Percentiles rank a stretch among this genome's conserved stretches.
phyloP scores from a whole-genome alignment of 2,797 vertebrate species.

The Chromobotia macracanthus region DNA sequence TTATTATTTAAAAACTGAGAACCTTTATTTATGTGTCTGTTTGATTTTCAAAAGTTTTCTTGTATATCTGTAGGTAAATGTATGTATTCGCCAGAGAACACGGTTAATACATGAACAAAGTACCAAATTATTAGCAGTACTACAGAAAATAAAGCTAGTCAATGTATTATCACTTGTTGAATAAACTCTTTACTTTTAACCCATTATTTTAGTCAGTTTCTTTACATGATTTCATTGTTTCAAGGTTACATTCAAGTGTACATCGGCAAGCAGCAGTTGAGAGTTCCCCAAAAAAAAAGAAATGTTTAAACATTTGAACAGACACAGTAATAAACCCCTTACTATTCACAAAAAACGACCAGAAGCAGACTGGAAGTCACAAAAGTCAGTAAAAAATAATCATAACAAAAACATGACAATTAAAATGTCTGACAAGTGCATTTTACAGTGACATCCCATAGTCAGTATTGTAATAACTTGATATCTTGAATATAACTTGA shows the following conservation, averaged over 20 bases:
- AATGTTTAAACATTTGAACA: slow-evolving; percentile 9
- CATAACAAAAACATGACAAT: too few species aligned
- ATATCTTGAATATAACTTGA: background rate
- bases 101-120: slow-evolving; percentile 25
- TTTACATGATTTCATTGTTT: slow-evolving; percentile 8
- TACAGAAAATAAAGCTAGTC: slow-evolving; percentile 7
- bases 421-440: background rate
- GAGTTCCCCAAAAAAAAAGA: slow-evolving; percentile 61
- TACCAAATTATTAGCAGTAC: slow-evolving; percentile 54
- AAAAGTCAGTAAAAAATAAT: too few species aligned
- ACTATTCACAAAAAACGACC: background rate
- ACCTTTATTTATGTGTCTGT: slow-evolving; percentile 62
- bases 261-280: slow-evolving; percentile 41
- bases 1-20: slow-evolving; percentile 47
- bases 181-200: slow-evolving; percentile 40
- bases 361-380: too few species aligned
- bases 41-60: slow-evolving; percentile 69
- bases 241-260: slow-evolving; percentile 3
- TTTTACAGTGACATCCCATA: background rate
- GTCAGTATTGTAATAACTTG: slow-evolving; percentile 24
- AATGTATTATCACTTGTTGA: slow-evolving; percentile 23
- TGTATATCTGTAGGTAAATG: slow-evolving; percentile 56
- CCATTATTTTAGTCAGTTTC: background rate
- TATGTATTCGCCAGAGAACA: slow-evolving; percentile 51
- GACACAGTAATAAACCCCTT: background rate